These are phyloP conservation scores for Cotesia vestalis DNA, from an alignment of 1,140 invertebrate genomes.

Conservation along the genomic window DNA sequence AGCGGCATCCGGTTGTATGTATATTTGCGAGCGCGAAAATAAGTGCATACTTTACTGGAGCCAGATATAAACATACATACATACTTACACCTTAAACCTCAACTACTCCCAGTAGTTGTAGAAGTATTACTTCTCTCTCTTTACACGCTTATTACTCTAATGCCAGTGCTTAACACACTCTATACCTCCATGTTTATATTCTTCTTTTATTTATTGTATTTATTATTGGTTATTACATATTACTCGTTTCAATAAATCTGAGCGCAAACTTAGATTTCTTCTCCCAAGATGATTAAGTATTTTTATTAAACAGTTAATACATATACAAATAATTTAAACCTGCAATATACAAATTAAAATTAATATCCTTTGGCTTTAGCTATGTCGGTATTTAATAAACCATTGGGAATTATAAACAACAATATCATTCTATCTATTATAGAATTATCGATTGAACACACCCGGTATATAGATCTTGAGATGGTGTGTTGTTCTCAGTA, in stretches of 20 bases:
- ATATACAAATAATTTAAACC: background rate
- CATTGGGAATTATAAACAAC: background rate
- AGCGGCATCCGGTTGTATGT: slow-evolving; percentile 35
- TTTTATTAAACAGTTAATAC: background rate
- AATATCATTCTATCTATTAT: slow-evolving; percentile 16
- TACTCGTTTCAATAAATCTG: slow-evolving; percentile 7
- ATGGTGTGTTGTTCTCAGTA: slow-evolving; percentile 55
- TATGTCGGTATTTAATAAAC: background rate
- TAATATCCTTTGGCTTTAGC: too few relatives aligned
- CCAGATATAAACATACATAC: slow-evolving; percentile 12
- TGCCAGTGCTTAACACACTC: slow-evolving; percentile 63
- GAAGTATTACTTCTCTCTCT: slow-evolving; percentile 44
- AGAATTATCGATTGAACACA: slow-evolving; percentile 42
- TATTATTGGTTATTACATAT: too few relatives aligned
- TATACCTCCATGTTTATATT: background rate
- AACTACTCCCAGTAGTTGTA: too few relatives aligned
- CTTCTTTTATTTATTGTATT: slow-evolving; percentile 22
- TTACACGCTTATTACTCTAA: slow-evolving; percentile 66
- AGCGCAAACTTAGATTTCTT: background rate
- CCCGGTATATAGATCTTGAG: slow-evolving; percentile 59
- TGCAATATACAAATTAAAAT: too few relatives aligned
- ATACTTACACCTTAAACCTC: slow-evolving; percentile 17
- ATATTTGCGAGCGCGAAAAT: slow-evolving; percentile 32
- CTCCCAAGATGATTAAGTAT: slow-evolving; percentile 2
- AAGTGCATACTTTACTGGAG: slow-evolving; percentile 27